phyloP scores from a whole-genome alignment of 2,113 vertebrate species.

The Prionailurus viverrinus region DNA sequence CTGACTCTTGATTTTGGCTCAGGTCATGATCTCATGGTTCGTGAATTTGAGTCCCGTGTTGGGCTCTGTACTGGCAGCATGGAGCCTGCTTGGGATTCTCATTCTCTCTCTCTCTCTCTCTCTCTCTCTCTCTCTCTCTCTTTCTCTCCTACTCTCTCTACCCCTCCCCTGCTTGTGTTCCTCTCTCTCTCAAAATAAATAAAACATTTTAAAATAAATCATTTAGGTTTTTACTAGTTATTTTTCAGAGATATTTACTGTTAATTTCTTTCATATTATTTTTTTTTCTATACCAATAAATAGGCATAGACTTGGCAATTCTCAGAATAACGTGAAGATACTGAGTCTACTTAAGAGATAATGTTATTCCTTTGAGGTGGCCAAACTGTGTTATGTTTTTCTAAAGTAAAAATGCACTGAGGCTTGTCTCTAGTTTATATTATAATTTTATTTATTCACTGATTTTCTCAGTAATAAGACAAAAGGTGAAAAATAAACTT shows the following conservation, averaged over 20 bases:
- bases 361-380: background rate
- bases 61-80: no score
- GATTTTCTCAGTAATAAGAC: background rate
- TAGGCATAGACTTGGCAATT: background rate
- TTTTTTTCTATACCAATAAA: background rate
- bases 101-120: no score
- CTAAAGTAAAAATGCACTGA: background rate
- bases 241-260: slow-evolving; percentile 21
- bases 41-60: no score
- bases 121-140: no score
- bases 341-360: background rate
- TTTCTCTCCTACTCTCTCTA: fast-evolving
- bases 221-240: background rate
- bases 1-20: no score
- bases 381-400: background rate
- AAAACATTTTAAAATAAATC: background rate
- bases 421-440: background rate
- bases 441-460: background rate
- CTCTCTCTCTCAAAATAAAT: no score
- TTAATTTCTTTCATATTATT: background rate
- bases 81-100: no score
- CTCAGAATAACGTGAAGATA: background rate
- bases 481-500: background rate
- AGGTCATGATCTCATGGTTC: no score
- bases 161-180: no score